These are phyloP conservation scores for Catamblyrhynchus diadema DNA, from an alignment of 2,797 vertebrate species.

Conservation along the genomic window DNA sequence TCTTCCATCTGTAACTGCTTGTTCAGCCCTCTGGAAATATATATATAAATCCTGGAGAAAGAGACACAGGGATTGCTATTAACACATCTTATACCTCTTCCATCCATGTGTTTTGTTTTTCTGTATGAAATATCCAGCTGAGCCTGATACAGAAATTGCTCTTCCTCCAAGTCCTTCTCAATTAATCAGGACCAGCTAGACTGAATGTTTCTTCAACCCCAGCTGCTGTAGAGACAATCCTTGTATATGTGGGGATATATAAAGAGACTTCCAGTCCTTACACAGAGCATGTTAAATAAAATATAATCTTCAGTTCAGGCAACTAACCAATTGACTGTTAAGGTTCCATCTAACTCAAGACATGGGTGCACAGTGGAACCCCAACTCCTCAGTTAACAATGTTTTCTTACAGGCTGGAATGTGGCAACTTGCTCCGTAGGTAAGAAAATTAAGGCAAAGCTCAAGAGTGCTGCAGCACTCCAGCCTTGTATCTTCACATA, in stretches of 20 bases:
- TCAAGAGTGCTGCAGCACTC: background rate
- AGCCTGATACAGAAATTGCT: background rate
- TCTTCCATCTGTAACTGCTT: background rate
- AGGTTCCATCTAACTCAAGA: background rate
- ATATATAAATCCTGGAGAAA: background rate
- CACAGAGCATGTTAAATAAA: background rate
- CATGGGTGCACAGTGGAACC: background rate
- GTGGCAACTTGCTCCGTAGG: background rate
- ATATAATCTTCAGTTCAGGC: background rate
- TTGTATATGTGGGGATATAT: background rate
- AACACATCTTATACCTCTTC: background rate
- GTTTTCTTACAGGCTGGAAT: background rate
- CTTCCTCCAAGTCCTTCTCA: background rate
- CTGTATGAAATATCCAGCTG: background rate
- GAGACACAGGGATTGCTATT: background rate
- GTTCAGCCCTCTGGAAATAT: background rate
- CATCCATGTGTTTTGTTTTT: background rate
- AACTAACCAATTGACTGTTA: background rate
- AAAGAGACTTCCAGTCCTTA: background rate
- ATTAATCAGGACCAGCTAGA: background rate
- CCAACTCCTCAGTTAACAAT: accelerated
- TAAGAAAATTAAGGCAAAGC: background rate
- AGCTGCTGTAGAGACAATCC: background rate
- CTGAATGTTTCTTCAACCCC: background rate
- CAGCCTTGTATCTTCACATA: background rate